A percentile compares a stretch with the other conserved stretches of the same genome.
Evolutionary conservation across 2,113 vertebrate species (phyloP).

Genomic region (Mormyrus iriodes): DNA sequence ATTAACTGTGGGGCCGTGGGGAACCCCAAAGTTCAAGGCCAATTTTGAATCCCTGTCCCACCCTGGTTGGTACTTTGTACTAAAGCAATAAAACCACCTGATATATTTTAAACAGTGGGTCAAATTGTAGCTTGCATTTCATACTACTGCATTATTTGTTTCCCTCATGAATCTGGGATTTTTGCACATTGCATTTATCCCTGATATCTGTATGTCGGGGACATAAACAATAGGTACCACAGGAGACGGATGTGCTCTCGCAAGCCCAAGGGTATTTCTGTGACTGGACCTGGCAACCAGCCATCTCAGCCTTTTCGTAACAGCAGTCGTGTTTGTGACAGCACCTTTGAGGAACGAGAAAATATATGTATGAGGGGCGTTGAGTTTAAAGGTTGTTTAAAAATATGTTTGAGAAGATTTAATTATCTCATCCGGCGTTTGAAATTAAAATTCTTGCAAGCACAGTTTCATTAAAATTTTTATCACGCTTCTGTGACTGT

Average conservation of each 20-base stretch:
- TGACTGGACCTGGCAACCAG: constrained; percentile 28
- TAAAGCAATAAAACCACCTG: neutral
- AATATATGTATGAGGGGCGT: neutral
- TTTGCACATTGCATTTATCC: neutral
- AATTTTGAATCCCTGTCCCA: neutral
- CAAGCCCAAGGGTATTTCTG: constrained; percentile 35
- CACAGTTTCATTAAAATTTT: neutral
- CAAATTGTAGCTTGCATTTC: neutral
- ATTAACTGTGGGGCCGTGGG: neutral
- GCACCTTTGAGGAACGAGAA: constrained; percentile 27
- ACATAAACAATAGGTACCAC: constrained; percentile 28
- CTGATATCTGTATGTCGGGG: neutral
- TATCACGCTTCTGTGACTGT: neutral
- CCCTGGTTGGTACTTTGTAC: neutral
- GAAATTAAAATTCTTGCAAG: neutral
- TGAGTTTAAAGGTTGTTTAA: neutral
- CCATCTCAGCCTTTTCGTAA: constrained; percentile 34
- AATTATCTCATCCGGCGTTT: neutral
- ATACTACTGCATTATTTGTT: neutral
- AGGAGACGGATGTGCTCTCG: constrained; percentile 16
- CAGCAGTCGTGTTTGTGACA: constrained; percentile 42
- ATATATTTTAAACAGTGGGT: neutral
- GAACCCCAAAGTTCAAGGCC: neutral
- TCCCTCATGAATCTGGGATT: neutral
- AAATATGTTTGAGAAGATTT: neutral